Percentiles rank a stretch among this genome's conserved stretches.
Evolutionary conservation across 1,140 invertebrate species (phyloP).

Genomic region (Lerema accius): DNA sequence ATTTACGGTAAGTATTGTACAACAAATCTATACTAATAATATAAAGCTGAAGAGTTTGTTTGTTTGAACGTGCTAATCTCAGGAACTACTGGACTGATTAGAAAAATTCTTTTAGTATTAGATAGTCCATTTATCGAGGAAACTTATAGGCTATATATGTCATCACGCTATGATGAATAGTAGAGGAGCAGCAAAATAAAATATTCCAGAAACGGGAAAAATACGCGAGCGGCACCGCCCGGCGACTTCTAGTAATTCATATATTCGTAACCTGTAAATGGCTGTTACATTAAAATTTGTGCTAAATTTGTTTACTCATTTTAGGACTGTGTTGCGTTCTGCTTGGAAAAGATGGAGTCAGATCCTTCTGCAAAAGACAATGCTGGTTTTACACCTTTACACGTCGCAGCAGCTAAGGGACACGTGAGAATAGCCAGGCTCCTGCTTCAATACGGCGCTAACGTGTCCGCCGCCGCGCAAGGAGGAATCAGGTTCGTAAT

Average conservation of each 20-base stretch:
- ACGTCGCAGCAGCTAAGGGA: constrained; percentile 94
- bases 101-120: too few relatives aligned
- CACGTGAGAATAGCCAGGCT: constrained; percentile 93
- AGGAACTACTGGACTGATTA: too few relatives aligned
- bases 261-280: background rate
- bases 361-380: constrained; percentile 95
- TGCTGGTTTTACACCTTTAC: constrained; percentile 96
- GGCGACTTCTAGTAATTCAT: constrained; percentile 1
- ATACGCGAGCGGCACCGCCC: too few relatives aligned
- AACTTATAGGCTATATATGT: too few relatives aligned
- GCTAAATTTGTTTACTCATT: too few relatives aligned
- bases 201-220: too few relatives aligned
- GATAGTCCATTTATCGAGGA: too few relatives aligned
- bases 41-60: too few relatives aligned
- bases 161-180: too few relatives aligned
- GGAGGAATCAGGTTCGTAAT: constrained; percentile 91
- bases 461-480: constrained; percentile 93
- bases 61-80: too few relatives aligned
- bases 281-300: constrained; percentile 1
- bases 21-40: too few relatives aligned
- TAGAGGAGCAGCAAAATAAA: too few relatives aligned
- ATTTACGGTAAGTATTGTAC: constrained; percentile 87
- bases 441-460: constrained; percentile 93
- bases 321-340: constrained; percentile 95
- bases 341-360: constrained; percentile 92